Conservation (phyloP, 2,113 vertebrate genomes). For the Lampris megalopsis region DNA sequence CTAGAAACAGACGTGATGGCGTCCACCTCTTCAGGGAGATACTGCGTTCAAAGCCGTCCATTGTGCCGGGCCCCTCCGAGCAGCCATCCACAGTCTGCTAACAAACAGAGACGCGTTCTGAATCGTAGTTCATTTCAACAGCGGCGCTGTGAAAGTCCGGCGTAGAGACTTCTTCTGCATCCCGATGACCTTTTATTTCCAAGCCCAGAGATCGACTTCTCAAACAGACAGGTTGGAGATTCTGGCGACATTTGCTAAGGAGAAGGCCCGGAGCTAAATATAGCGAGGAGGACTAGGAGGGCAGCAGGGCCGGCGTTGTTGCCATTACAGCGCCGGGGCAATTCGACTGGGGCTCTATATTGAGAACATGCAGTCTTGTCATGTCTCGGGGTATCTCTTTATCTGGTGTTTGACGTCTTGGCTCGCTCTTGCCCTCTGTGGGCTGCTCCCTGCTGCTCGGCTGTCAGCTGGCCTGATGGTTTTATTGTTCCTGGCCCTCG, state of each 20-base stretch:
- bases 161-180: constrained; percentile 1
- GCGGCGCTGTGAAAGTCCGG: constrained; percentile 31
- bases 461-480: constrained; percentile 69
- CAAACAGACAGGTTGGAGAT: constrained; percentile 42
- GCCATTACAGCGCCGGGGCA: constrained; percentile 56
- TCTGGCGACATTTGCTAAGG: constrained; percentile 38
- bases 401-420: constrained; percentile 72
- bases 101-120: constrained; percentile 23
- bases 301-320: constrained; percentile 52
- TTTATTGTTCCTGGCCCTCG: constrained; percentile 68
- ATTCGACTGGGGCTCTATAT: constrained; percentile 75
- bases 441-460: constrained; percentile 56
- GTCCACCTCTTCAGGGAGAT: constrained; percentile 70
- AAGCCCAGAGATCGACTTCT: constrained; percentile 28
- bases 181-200: constrained; percentile 10
- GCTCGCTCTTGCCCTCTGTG: constrained; percentile 74
- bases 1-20: constrained; percentile 72
- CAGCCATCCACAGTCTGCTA: constrained; percentile 42
- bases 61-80: constrained; percentile 64
- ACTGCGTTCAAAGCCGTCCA: constrained; percentile 55
- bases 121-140: constrained; percentile 6
- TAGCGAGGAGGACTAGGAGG: constrained; percentile 52
- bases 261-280: constrained; percentile 65
- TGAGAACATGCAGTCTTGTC: constrained; percentile 78
- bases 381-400: constrained; percentile 73